Evolutionary conservation across 1,140 invertebrate genomes (phyloP).

Genomic region (Drosophila gunungcola): DNA sequence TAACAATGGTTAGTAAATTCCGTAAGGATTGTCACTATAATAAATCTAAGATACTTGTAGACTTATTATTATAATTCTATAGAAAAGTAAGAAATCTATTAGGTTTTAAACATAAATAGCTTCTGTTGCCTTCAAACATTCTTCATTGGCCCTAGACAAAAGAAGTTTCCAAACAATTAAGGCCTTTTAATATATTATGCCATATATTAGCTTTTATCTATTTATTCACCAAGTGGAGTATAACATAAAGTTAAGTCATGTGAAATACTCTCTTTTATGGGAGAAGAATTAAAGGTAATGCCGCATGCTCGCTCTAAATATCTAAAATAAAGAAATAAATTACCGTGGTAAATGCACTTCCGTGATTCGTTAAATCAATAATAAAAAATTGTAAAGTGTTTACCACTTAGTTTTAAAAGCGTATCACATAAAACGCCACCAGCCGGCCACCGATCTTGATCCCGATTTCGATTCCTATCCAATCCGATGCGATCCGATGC

Average conservation of each 20-base stretch:
- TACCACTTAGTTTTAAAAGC: conserved; percentile 66
- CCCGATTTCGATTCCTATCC: background rate
- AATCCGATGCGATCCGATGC: background rate
- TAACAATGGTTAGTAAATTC: no score
- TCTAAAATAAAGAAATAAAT: conserved; percentile 3
- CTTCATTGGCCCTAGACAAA: no score
- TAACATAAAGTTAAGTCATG: background rate
- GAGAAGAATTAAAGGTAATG: background rate
- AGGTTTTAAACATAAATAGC: no score
- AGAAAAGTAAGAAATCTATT: no score
- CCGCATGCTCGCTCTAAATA: background rate
- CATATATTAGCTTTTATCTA: background rate
- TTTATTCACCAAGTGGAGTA: background rate
- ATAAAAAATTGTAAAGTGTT: conserved; percentile 59
- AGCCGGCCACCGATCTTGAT: conserved; percentile 23
- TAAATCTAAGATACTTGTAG: no score
- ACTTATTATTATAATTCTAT: no score
- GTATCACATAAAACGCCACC: conserved; percentile 37
- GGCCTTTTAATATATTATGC: background rate
- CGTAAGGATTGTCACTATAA: no score
- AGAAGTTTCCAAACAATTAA: background rate
- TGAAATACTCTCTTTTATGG: background rate
- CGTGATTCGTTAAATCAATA: conserved; percentile 42
- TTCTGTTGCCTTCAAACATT: no score
- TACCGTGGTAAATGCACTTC: conserved; percentile 13